Evolutionary conservation across 1,140 invertebrate genomes (phyloP).

Genomic region (Spodoptera litura): DNA sequence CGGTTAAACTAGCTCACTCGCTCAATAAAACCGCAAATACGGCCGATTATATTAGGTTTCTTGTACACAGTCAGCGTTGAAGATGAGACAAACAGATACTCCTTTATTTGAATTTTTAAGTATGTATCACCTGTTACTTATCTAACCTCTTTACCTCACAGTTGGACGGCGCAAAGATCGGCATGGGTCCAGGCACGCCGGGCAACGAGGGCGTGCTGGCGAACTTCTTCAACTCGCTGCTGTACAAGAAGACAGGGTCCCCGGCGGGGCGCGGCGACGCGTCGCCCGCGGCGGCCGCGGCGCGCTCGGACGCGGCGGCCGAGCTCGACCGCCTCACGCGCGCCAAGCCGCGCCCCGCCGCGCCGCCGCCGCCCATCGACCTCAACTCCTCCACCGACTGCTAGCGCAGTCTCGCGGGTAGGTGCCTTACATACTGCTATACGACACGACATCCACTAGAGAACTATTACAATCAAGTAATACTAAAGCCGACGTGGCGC

Average conservation of each 20-base stretch:
- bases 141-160: constrained; percentile 63
- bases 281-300: constrained; percentile 88
- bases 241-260: constrained; percentile 95
- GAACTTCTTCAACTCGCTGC: constrained; percentile 99
- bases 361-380: constrained; percentile 80
- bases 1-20: too few relatives aligned
- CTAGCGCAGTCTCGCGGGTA: neutral
- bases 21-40: too few relatives aligned
- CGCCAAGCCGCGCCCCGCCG: constrained; percentile 86
- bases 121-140: neutral
- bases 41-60: too few relatives aligned
- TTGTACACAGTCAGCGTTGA: too few relatives aligned
- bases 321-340: constrained; percentile 95
- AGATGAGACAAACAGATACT: neutral
- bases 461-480: too few relatives aligned
- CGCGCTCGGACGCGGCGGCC: constrained; percentile 96
- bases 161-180: constrained; percentile 91
- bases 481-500: too few relatives aligned
- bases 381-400: constrained; percentile 75
- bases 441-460: too few relatives aligned
- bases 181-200: constrained; percentile 88
- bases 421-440: too few relatives aligned
- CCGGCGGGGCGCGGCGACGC: constrained; percentile 88
- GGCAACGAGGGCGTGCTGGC: constrained; percentile 97
- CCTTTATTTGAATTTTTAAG: too few relatives aligned